Evolutionary conservation across 2,113 vertebrate species (phyloP).

Genomic region (Dolichotis patagonum): DNA sequence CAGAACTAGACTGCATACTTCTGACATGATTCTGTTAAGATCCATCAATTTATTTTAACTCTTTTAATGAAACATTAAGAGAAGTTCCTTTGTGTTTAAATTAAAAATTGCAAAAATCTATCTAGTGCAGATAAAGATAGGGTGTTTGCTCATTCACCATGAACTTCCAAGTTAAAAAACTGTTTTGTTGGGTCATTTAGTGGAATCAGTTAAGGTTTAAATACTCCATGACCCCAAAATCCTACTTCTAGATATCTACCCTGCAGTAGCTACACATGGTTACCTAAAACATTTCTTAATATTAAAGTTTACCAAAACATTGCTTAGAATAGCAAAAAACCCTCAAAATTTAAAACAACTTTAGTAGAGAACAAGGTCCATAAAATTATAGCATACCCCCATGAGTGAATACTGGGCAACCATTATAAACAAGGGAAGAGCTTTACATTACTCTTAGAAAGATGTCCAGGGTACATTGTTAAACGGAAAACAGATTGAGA

Average conservation of each 20-base stretch:
- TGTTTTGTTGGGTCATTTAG: not conserved
- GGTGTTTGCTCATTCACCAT: not conserved
- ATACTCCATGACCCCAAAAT: not conserved
- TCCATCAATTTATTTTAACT: slow-evolving; percentile 31
- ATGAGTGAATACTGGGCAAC: not conserved
- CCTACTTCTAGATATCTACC: slow-evolving; percentile 6
- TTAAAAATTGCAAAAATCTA: not conserved
- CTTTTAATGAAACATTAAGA: slow-evolving; percentile 34
- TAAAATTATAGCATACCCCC: not conserved
- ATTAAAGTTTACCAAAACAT: not conserved
- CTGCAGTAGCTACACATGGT: not conserved
- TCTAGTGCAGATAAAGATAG: not conserved
- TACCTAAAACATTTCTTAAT: slow-evolving; percentile 27
- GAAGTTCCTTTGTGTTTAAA: not conserved
- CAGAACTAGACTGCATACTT: slow-evolving; percentile 10
- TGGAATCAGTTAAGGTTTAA: slow-evolving; percentile 11
- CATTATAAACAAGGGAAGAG: slow-evolving; percentile 1
- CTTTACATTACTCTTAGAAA: slow-evolving; percentile 8
- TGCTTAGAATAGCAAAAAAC: not conserved
- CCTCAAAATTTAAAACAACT: not conserved
- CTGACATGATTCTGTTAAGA: slow-evolving; percentile 43
- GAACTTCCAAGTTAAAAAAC: slow-evolving; percentile 29
- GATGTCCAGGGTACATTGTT: not conserved
- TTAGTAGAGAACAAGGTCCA: not conserved
- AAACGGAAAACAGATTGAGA: not conserved